These are phyloP conservation scores for Anthoptus insignis DNA, from an alignment of 2,888 invertebrate genomes.

Conservation along the genomic window DNA sequence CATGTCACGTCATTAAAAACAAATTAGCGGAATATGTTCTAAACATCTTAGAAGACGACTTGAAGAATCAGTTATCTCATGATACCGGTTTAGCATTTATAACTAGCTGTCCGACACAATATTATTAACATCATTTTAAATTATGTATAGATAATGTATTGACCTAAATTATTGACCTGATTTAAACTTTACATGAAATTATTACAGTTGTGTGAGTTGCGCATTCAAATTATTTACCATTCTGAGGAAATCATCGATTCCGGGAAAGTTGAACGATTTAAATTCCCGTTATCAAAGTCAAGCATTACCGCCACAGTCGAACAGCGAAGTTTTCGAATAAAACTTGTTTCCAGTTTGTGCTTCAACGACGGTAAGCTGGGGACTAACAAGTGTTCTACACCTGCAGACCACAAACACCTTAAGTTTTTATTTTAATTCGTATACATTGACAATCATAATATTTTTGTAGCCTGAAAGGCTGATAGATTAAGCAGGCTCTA, in stretches of 20 bases:
- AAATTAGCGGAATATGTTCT: too few relatives aligned
- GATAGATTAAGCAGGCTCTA: too few relatives aligned
- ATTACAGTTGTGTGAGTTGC: not conserved
- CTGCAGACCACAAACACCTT: constrained; percentile 24
- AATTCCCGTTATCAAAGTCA: constrained; percentile 32
- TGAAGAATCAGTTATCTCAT: too few relatives aligned
- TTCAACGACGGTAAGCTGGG: constrained; percentile 46
- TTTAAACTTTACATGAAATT: constrained; percentile 7
- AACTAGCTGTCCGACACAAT: too few relatives aligned
- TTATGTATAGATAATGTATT: not conserved
- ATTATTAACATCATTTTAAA: too few relatives aligned
- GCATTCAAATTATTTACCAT: constrained; percentile 6
- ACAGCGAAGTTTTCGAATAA: constrained; percentile 32
- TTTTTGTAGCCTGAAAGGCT: too few relatives aligned
- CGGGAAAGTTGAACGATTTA: constrained; percentile 28
- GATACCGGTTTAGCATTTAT: too few relatives aligned
- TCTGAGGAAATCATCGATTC: constrained; percentile 9
- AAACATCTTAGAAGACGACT: too few relatives aligned
- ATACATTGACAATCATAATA: too few relatives aligned
- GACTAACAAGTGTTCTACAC: constrained; percentile 38
- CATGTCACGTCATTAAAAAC: too few relatives aligned
- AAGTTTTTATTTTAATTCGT: constrained; percentile 45
- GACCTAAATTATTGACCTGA: constrained; percentile 8
- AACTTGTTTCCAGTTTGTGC: constrained; percentile 26
- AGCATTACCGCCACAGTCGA: constrained; percentile 10